phyloP scores from a whole-genome alignment of 2,797 vertebrate species.

The Malacoraja senta region DNA sequence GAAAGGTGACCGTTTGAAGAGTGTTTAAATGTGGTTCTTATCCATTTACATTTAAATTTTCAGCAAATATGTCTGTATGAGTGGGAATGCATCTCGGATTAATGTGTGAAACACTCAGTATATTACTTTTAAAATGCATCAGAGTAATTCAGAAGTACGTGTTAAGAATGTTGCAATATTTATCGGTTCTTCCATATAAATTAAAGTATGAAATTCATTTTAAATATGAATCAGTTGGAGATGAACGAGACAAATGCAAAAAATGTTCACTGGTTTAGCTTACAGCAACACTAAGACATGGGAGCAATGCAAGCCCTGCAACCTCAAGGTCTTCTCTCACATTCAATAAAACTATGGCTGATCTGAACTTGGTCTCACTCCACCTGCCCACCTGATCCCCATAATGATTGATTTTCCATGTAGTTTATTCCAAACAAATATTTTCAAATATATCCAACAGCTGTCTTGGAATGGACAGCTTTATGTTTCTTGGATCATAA shows the following conservation, averaged over 20 bases:
- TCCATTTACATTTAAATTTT: neutral
- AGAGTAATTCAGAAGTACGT: neutral
- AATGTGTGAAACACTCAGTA: neutral
- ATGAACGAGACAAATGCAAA: neutral
- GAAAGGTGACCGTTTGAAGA: neutral
- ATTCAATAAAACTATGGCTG: too few species aligned
- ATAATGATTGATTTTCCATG: too few species aligned
- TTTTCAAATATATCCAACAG: too few species aligned
- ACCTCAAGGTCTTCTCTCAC: too few species aligned
- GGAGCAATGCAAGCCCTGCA: too few species aligned
- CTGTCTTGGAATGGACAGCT: too few species aligned
- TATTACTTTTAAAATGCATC: neutral
- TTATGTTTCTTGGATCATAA: too few species aligned
- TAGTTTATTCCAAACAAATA: too few species aligned
- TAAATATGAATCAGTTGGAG: neutral
- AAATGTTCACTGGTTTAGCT: neutral
- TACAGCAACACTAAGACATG: too few species aligned
- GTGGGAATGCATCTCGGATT: neutral
- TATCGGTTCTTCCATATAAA: neutral
- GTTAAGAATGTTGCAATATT: neutral
- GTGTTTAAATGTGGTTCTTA: neutral
- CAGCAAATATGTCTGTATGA: neutral
- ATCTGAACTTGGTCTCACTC: too few species aligned
- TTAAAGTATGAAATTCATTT: neutral
- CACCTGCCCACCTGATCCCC: too few species aligned